Evolutionary conservation across 2,113 vertebrate species (phyloP), one percentile per base, ranked within the genome.

Genomic region (Ondatra zibethicus): DNA sequence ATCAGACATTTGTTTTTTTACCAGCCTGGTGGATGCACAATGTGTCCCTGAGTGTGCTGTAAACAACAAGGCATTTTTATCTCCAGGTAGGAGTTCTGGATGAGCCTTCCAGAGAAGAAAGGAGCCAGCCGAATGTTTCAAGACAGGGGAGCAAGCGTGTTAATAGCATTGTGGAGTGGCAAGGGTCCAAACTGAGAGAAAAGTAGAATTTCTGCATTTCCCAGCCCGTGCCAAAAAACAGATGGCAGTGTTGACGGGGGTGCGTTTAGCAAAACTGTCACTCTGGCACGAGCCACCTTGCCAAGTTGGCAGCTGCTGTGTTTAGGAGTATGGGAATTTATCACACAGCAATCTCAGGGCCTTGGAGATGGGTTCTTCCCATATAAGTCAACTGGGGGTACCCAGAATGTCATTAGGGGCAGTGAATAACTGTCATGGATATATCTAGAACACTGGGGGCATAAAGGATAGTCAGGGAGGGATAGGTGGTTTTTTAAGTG

Each of bases 181-280:
- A 91, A 58, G 63, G 70, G 89, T 73, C 45, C 96, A 84, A 75
- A 55, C 55, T 31, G 23, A 88, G n/a, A 90, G 76, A 84, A 73
- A 88, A 73, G 72, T 65, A 33, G 73, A 39, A 21, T 91, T 88
- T 95, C 88, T 91, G 88, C 86, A 39, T 89, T 75, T 92, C 68
- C n/a, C n/a, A 94, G 66, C 58, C n/a, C 23, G 65, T 63, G n/a
- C 89, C 88, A 91, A 73, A 78, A 65, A 81, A 82, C 96, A 94
- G 96, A 84, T 94, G 95, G 88, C 85, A 89, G 73, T 50, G 52
- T 75, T 92, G 88, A 97, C 42, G 31, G 95, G 66, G 65, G 50
- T 33, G n/a, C n/a, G 33, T 39, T 96, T 97, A 97, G 82, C 95
- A 92, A 92, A 75, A 77, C 89, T 93, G 95, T 88, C 89, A 81